phyloP scores from a whole-genome alignment of 2,888 invertebrate species.

The Cylindroiulus punctatus region DNA sequence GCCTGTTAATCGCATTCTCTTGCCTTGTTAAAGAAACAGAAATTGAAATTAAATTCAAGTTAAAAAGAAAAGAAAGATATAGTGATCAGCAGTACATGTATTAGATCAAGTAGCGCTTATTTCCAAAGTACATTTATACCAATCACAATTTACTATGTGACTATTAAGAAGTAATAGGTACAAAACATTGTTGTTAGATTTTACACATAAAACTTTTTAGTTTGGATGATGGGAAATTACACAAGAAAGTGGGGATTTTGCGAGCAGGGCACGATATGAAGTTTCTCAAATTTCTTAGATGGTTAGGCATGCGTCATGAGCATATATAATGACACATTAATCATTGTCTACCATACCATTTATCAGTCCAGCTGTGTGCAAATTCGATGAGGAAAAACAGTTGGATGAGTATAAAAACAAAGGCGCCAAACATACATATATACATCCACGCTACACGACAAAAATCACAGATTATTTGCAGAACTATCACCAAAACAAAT shows the following conservation, averaged over 20 bases:
- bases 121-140: conserved; percentile 3
- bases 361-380: conserved; percentile 67
- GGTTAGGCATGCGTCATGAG: neutral
- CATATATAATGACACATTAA: neutral
- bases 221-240: neutral
- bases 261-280: too few species aligned
- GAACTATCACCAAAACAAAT: neutral
- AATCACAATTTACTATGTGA: conserved; percentile 16
- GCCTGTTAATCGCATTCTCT: conserved; percentile 50
- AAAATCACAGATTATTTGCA: conserved; percentile 52
- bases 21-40: conserved; percentile 54
- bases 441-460: conserved; percentile 67
- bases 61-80: neutral
- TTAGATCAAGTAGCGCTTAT: neutral
- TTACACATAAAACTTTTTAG: neutral
- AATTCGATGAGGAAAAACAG: conserved; percentile 67
- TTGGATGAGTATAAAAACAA: conserved; percentile 67
- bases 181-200: neutral
- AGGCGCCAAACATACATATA: conserved; percentile 67
- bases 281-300: too few species aligned
- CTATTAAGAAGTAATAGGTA: neutral
- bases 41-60: conserved; percentile 13
- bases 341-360: conserved; percentile 63
- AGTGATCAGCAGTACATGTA: neutral
- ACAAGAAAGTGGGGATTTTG: too few species aligned